phyloP scores from a whole-genome alignment of 2,888 invertebrate species.

The Hyppa rectilinea region DNA sequence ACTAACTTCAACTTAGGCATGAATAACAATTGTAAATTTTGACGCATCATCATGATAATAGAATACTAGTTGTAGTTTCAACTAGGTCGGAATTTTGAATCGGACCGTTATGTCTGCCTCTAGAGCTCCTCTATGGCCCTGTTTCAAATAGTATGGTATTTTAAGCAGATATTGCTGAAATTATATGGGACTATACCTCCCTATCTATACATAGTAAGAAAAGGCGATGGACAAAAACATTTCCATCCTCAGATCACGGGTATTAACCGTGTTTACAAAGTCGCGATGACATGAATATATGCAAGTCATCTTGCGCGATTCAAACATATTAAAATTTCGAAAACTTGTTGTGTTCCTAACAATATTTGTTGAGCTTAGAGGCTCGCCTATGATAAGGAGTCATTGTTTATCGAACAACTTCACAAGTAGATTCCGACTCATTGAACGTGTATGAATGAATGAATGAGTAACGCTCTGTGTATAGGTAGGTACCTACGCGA shows the following conservation, averaged over 20 bases:
- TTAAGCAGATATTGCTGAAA: background rate
- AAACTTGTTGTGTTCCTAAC: slow-evolving; percentile 11
- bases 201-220: slow-evolving; percentile 4
- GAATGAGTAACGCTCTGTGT: slow-evolving; percentile 38
- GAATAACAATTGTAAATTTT: slow-evolving; percentile 10
- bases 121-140: background rate
- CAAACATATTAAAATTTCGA: slow-evolving; percentile 26
- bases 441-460: slow-evolving; percentile 41
- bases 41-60: slow-evolving; percentile 15
- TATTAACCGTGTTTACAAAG: slow-evolving; percentile 18
- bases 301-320: slow-evolving; percentile 40
- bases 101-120: slow-evolving; percentile 14
- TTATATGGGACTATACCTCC: background rate
- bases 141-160: slow-evolving; percentile 1
- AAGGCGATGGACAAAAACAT: background rate
- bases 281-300: slow-evolving; percentile 15
- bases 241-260: slow-evolving; percentile 20
- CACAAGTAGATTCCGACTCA: slow-evolving; percentile 14
- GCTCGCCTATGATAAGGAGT: slow-evolving; percentile 35
- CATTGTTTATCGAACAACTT: slow-evolving; percentile 49
- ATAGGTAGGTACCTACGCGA: background rate
- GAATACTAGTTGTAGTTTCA: slow-evolving; percentile 27
- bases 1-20: slow-evolving; percentile 15
- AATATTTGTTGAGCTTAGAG: slow-evolving; percentile 34
- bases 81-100: slow-evolving; percentile 5